These are phyloP conservation scores for Drosophila baimaii DNA, from an alignment of 1,140 invertebrate species.

Conservation along the genomic window DNA sequence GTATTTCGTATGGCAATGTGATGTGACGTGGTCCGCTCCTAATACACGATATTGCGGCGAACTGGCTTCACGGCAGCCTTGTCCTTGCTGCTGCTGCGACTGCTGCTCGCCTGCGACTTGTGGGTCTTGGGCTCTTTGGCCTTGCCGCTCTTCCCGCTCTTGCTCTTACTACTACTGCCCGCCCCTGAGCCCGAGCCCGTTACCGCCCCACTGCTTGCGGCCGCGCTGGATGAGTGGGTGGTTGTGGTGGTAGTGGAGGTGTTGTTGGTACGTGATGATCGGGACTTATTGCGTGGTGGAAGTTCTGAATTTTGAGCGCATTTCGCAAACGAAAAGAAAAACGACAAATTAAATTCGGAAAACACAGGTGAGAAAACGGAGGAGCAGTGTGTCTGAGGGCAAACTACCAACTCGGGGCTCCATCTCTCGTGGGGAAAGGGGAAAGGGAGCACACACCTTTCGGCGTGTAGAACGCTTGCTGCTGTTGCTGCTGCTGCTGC, in stretches of 20 bases:
- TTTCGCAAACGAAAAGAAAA: constrained; percentile 57
- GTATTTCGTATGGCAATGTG: constrained; percentile 54
- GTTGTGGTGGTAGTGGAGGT: constrained; percentile 56
- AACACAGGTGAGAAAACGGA: constrained; percentile 42
- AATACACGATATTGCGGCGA: constrained; percentile 80
- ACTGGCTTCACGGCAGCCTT: constrained; percentile 51
- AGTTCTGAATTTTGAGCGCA: constrained; percentile 68
- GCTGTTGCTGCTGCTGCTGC: constrained; percentile 40
- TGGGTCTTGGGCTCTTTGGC: constrained; percentile 64
- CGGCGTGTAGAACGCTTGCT: constrained; percentile 87
- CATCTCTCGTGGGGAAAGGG: constrained; percentile 22
- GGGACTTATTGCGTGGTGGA: constrained; percentile 83
- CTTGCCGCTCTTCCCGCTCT: constrained; percentile 72
- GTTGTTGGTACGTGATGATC: constrained; percentile 79
- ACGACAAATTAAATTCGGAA: constrained; percentile 58
- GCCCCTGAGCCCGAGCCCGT: constrained; percentile 42
- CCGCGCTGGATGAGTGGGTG: constrained; percentile 63
- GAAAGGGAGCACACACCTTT: constrained; percentile 86
- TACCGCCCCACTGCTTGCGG: constrained; percentile 40
- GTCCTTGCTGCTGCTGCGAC: constrained; percentile 76
- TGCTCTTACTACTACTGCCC: constrained; percentile 55
- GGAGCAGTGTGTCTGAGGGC: constrained; percentile 33
- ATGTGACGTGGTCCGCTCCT: constrained; percentile 23
- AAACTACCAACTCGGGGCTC: constrained; percentile 40
- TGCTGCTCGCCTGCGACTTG: constrained; percentile 57